Percentiles rank a stretch among this genome's conserved stretches.
Evolutionary conservation across 2,888 invertebrate genomes (phyloP).

Genomic region (Phrixothrix hirtus): DNA sequence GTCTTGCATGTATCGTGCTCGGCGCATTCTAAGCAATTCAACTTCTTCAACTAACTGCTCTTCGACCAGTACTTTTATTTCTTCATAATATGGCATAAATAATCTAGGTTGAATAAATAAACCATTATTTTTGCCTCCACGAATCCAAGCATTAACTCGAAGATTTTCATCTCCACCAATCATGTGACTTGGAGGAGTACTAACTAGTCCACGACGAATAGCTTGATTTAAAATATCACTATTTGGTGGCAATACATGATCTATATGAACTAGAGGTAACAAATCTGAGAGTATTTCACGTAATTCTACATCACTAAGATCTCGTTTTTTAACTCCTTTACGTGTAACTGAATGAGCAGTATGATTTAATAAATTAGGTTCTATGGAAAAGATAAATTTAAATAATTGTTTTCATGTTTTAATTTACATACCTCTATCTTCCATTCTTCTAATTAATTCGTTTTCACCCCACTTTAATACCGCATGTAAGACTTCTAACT

Average conservation of each 20-base stretch:
- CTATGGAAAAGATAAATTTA: conserved; percentile 62
- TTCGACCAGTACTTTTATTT: conserved; percentile 86
- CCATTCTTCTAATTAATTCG: conserved; percentile 78
- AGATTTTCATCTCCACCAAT: conserved; percentile 75
- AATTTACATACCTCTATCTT: conserved; percentile 67
- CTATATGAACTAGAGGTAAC: conserved; percentile 81
- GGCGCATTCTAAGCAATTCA: conserved; percentile 66
- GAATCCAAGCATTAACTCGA: conserved; percentile 79
- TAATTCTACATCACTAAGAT: conserved; percentile 82
- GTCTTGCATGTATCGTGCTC: conserved; percentile 71
- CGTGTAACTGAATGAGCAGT: conserved; percentile 90
- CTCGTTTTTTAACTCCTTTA: conserved; percentile 80
- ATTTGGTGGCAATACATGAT: conserved; percentile 86
- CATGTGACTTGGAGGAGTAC: conserved; percentile 84
- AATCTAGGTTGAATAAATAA: conserved; percentile 82
- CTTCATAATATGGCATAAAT: conserved; percentile 94
- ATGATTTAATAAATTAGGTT: conserved; percentile 88
- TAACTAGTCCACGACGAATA: conserved; percentile 74
- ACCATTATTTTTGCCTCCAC: conserved; percentile 72
- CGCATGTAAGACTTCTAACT: conserved; percentile 85
- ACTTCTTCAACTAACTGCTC: conserved; percentile 82
- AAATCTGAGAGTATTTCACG: conserved; percentile 83
- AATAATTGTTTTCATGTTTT: no score
- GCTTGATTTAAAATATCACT: conserved; percentile 74
- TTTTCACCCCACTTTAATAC: conserved; percentile 90